Evolutionary conservation across 2,888 invertebrate genomes (phyloP).

Genomic region (Drosophila conformis): DNA sequence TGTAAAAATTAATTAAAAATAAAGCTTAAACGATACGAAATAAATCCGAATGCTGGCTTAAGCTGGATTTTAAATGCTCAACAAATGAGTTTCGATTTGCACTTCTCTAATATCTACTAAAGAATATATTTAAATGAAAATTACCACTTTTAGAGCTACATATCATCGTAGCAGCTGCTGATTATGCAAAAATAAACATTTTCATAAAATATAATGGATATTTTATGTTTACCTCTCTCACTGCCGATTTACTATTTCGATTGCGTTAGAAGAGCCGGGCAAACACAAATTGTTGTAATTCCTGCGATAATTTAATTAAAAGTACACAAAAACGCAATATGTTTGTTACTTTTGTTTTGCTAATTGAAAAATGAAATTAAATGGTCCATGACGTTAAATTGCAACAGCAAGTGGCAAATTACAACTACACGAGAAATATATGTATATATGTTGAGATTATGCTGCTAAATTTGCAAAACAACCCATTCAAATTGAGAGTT

Average conservation of each 20-base stretch:
- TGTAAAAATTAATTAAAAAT: constrained; percentile 29
- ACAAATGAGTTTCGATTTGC: constrained; percentile 3
- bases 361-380: constrained; percentile 66
- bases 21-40: constrained; percentile 12
- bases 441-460: not conserved
- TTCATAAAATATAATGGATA: not conserved
- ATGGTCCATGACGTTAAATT: constrained; percentile 22
- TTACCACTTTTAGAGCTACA: not conserved
- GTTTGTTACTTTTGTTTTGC: constrained; percentile 40
- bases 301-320: constrained; percentile 58
- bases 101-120: not conserved
- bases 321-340: constrained; percentile 35
- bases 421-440: constrained; percentile 18
- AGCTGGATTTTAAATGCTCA: constrained; percentile 7
- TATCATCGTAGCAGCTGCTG: not conserved
- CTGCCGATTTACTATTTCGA: not conserved
- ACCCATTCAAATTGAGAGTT: not conserved
- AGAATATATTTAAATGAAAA: not conserved
- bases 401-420: constrained; percentile 20
- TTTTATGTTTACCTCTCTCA: not conserved
- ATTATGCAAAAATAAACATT: not conserved
- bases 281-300: constrained; percentile 45
- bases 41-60: not conserved
- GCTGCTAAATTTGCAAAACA: not conserved
- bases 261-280: constrained; percentile 1